Percentiles rank a stretch among this genome's conserved stretches.
Conservation (phyloP, 2,888 invertebrate species). For the Craniophora ligustri region DNA sequence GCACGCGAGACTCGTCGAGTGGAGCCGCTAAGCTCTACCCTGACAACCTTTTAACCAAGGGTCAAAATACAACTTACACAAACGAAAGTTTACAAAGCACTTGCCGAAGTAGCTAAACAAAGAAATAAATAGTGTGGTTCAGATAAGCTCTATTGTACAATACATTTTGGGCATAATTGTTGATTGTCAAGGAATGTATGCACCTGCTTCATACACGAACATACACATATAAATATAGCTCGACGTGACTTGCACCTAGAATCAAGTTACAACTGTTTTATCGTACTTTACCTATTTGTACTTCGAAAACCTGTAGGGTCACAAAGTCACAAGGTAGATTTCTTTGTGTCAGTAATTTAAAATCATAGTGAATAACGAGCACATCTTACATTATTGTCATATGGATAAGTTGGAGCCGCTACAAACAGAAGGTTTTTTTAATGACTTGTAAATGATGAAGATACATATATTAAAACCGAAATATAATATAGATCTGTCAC, state of each 20-base stretch:
- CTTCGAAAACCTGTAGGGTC: too few species aligned
- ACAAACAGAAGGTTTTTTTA: too few species aligned
- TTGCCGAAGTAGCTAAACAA: neutral
- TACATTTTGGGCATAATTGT: conserved; percentile 34
- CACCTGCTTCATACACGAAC: conserved; percentile 65
- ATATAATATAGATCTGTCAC: conserved; percentile 33
- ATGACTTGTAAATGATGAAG: too few species aligned
- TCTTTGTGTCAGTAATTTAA: too few species aligned
- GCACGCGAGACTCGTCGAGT: conserved; percentile 74
- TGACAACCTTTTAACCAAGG: conserved; percentile 51
- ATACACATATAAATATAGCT: conserved; percentile 59
- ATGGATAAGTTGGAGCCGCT: too few species aligned
- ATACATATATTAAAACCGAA: too few species aligned
- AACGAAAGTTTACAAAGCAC: neutral
- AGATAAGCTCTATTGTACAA: conserved; percentile 45
- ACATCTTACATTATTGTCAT: neutral
- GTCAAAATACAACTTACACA: conserved; percentile 9
- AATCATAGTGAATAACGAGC: neutral
- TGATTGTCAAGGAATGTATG: conserved; percentile 44
- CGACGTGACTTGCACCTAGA: conserved; percentile 64
- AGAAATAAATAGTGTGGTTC: conserved; percentile 8
- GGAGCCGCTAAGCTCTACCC: conserved; percentile 62
- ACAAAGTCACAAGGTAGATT: too few species aligned
- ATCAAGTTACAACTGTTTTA: conserved; percentile 59
- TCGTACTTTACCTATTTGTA: neutral